Percentiles rank a stretch among this genome's conserved stretches.
phyloP scores from a whole-genome alignment of 2,113 vertebrate genomes.

The Alligator sinensis region DNA sequence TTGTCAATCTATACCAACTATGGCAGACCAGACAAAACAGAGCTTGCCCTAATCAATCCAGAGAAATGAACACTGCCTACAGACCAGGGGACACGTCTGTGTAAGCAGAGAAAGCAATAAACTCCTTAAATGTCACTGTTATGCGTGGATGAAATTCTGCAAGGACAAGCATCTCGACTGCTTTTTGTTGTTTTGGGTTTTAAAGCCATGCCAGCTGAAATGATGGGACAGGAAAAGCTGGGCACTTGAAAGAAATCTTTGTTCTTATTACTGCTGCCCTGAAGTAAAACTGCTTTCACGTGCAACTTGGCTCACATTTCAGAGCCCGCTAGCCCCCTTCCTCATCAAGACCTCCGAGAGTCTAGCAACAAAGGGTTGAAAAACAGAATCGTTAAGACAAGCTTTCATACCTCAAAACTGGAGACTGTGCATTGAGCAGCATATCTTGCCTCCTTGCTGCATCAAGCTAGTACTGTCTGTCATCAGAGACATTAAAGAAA shows the following conservation, averaged over 20 bases:
- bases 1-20: constrained; percentile 28
- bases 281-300: neutral
- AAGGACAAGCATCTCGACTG: neutral
- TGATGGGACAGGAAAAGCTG: neutral
- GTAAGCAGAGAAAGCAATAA: rapidly evolving
- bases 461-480: neutral
- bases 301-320: neutral
- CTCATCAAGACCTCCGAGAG: neutral
- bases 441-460: neutral
- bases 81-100: neutral
- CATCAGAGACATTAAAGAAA: neutral
- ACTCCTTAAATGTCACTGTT: neutral
- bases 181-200: neutral
- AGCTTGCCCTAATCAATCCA: neutral
- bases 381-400: neutral
- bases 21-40: neutral
- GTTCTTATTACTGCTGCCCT: neutral
- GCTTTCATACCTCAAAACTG: neutral
- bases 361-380: neutral
- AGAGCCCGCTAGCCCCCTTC: neutral
- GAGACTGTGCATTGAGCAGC: neutral
- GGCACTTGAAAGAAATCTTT: neutral
- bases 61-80: rapidly evolving
- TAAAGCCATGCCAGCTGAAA: neutral
- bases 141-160: neutral